Conservation (phyloP, 2,113 vertebrate species). For the Uria aalge region DNA sequence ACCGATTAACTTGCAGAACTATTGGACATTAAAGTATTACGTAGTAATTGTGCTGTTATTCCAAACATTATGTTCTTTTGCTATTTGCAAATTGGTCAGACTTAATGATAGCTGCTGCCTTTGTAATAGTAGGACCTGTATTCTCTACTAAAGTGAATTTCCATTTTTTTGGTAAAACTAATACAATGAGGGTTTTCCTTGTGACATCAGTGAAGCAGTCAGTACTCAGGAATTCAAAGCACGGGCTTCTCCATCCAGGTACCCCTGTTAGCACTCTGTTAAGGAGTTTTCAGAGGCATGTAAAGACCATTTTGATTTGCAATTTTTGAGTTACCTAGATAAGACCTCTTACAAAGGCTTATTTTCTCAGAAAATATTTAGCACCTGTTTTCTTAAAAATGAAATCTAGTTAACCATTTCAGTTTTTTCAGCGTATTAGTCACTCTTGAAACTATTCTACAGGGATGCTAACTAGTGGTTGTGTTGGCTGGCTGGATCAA, state of each 20-base stretch:
- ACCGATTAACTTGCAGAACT: not conserved
- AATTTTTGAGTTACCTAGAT: not conserved
- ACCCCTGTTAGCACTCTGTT: not conserved
- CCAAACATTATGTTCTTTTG: not conserved
- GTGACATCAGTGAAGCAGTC: not conserved
- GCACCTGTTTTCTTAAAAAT: not conserved
- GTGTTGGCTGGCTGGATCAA: not conserved
- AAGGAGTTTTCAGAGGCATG: not conserved
- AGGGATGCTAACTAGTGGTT: not conserved
- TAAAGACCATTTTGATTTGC: not conserved
- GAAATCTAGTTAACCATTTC: not conserved
- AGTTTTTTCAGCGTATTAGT: not conserved
- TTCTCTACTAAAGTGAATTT: not conserved
- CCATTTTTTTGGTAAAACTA: not conserved
- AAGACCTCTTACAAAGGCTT: not conserved
- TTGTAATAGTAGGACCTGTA: not conserved
- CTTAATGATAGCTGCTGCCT: not conserved
- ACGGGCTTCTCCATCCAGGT: not conserved
- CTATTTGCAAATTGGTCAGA: not conserved
- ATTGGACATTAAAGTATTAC: not conserved
- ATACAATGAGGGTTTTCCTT: not conserved
- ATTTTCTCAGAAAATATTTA: not conserved
- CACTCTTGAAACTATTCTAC: not conserved
- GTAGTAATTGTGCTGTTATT: not conserved
- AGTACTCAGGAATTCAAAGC: not conserved